Evolutionary conservation across 2,113 vertebrate genomes (phyloP), one percentile per base, ranked within the genome.

Genomic region (Marmota flaviventris): DNA sequence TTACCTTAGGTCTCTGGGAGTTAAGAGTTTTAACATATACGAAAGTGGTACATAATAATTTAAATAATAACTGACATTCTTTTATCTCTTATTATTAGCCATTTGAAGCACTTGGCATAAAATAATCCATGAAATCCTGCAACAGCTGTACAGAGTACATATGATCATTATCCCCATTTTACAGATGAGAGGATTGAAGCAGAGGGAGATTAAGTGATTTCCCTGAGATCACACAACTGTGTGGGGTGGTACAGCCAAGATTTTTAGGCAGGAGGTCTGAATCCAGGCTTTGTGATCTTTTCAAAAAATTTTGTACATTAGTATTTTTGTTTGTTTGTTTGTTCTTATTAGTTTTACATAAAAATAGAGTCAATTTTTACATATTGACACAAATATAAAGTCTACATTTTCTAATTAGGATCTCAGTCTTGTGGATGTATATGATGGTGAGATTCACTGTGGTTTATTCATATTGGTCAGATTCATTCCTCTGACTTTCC

Each of bases 61-160:
- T 85, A 58, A 75, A 48, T 75, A 69, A 67, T 27, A 83, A 63
- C 8, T 48, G 16, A 42, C 17, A 53, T 8, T 42, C 20, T 42
- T 20, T 34, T 25, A 53, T 69, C 16, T 82, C 27, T 76, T 94
- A 39, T 18, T 22, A 76, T 29, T 12, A 20, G 1, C 51, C 34
- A 42, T 16, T 82, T 91, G 73, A 75, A 89, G 53, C 17, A 78
- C 17, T 89, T 93, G 53, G 39, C 22, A 76, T 94, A 83, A 95
- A 69, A 77, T 25, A 93, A 81, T 81, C 20, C 8, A 22, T 75
- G 48, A 85, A 81, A 65, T 69, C 63, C 16, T 89, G 9, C 6
- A 81, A 84, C 11, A 84, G 25, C 24, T 79, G 11, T 93, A 42
- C 22, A 32, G 42, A 77, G 14, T 87, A 91, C 72, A 22, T 56